These are phyloP conservation scores for Shinisaurus crocodilurus DNA, from an alignment of 2,113 vertebrate species.

Conservation along the genomic window DNA sequence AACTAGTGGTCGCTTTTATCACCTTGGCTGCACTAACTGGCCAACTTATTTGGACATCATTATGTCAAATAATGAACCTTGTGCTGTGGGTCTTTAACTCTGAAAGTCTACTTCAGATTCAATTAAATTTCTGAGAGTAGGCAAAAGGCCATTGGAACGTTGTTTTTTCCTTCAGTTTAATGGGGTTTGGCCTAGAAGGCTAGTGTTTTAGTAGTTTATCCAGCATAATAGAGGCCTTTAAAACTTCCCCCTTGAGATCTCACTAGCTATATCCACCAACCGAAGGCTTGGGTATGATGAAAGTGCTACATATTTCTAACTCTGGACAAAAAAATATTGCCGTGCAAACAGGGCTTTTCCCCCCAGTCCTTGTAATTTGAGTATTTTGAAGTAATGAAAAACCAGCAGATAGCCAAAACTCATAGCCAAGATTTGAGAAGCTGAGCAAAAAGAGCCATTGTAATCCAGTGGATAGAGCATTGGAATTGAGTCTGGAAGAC, in stretches of 20 bases:
- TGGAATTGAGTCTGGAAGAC: not conserved
- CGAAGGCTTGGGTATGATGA: conserved; percentile 33
- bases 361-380: conserved; percentile 11
- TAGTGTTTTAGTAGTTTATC: conserved; percentile 48
- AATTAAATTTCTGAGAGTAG: conserved; percentile 62
- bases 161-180: conserved; percentile 61
- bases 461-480: not conserved
- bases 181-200: conserved; percentile 53
- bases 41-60: conserved; percentile 48
- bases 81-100: conserved; percentile 17
- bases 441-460: conserved; percentile 3
- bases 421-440: conserved; percentile 12
- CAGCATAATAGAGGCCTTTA: conserved; percentile 34
- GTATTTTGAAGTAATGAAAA: conserved; percentile 27
- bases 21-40: conserved; percentile 31
- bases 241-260: conserved; percentile 41
- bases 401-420: conserved; percentile 16
- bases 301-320: conserved; percentile 45
- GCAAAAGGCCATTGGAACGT: conserved; percentile 63
- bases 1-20: conserved; percentile 26
- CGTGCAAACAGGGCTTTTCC: not conserved
- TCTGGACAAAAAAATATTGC: conserved; percentile 11
- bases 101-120: conserved; percentile 60
- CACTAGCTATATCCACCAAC: conserved; percentile 39
- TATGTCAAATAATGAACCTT: conserved; percentile 55